These are phyloP conservation scores for Keiferia lycopersicella DNA, from an alignment of 2,888 invertebrate genomes.

Conservation along the genomic window DNA sequence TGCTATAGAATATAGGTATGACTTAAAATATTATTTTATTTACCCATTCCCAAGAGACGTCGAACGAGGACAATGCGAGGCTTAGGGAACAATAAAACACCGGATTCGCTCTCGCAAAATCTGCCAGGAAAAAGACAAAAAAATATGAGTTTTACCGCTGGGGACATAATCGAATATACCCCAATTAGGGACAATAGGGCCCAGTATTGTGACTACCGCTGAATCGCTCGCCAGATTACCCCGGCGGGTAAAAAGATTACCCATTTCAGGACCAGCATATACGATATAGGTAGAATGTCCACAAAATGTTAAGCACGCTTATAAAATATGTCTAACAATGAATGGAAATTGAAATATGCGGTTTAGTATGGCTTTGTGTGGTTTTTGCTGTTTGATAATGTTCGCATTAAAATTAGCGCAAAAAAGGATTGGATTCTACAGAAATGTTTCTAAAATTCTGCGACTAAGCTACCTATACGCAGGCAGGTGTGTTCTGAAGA, in stretches of 20 bases:
- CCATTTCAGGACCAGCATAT: not conserved
- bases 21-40: too few relatives aligned
- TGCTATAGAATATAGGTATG: too few relatives aligned
- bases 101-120: conserved; percentile 5
- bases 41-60: not conserved
- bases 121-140: conserved; percentile 18
- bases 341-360: not conserved
- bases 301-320: not conserved
- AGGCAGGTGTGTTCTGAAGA: not conserved
- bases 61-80: not conserved
- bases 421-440: too few relatives aligned
- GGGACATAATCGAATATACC: conserved; percentile 30
- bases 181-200: conserved; percentile 30
- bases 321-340: not conserved
- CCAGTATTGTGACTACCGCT: conserved; percentile 27
- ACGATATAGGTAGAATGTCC: not conserved
- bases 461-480: not conserved
- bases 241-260: conserved; percentile 19
- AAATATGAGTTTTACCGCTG: conserved; percentile 13
- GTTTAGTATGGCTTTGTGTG: too few relatives aligned
- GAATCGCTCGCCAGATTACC: conserved; percentile 29
- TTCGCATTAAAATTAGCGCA: too few relatives aligned
- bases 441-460: too few relatives aligned
- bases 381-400: too few relatives aligned
- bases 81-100: conserved; percentile 6